Evolutionary conservation across 2,113 vertebrate genomes (phyloP).

Genomic region (Laticauda laticaudata): DNA sequence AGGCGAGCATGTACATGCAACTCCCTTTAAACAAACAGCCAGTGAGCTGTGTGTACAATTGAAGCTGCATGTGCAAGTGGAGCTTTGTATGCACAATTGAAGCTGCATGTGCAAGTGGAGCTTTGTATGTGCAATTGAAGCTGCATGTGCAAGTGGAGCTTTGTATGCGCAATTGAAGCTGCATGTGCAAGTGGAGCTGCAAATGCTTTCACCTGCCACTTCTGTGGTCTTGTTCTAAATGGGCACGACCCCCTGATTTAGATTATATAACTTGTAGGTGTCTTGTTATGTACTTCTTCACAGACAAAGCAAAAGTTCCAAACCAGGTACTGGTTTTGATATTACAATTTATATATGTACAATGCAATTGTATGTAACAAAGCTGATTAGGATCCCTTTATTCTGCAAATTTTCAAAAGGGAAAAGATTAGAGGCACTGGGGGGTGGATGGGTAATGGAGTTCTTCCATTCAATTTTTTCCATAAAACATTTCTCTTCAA

Average conservation of each 20-base stretch:
- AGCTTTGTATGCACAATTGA: background rate
- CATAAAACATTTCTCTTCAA: background rate
- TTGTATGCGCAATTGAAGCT: background rate
- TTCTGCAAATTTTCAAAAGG: background rate
- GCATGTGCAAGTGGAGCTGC: background rate
- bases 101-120: background rate
- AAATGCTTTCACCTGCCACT: accelerated
- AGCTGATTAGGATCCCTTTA: background rate
- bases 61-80: background rate
- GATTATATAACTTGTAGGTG: background rate
- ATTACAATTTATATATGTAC: background rate
- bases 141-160: background rate
- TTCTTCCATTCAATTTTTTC: background rate
- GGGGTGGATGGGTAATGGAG: background rate
- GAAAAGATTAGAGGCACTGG: background rate
- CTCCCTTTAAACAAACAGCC: too few relatives aligned
- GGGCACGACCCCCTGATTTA: background rate
- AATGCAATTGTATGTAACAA: background rate
- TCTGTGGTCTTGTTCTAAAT: background rate
- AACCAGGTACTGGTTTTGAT: background rate
- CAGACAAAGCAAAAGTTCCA: background rate
- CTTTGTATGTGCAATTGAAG: background rate
- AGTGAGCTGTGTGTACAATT: too few relatives aligned
- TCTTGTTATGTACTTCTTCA: background rate
- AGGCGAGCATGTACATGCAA: background rate